Evolutionary conservation across 2,113 vertebrate genomes (phyloP).

Genomic region (Cranoglanis bouderius): DNA sequence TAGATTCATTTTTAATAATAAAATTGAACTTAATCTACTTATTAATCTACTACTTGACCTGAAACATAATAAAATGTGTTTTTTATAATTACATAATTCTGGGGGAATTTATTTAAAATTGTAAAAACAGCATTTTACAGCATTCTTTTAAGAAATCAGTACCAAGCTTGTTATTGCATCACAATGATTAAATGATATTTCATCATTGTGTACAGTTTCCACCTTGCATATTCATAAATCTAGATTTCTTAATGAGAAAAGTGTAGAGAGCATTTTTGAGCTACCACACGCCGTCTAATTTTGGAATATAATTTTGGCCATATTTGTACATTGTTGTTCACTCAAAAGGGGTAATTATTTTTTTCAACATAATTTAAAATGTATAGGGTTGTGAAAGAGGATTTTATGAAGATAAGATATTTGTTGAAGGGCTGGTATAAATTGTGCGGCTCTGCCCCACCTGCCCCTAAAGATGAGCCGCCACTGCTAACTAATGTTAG

Average conservation of each 20-base stretch:
- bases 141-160: background rate
- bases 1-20: background rate
- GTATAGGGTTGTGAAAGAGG: background rate
- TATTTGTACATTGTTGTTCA: no score
- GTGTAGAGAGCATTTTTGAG: background rate
- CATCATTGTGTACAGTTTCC: background rate
- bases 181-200: background rate
- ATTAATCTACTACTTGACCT: background rate
- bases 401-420: background rate
- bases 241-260: background rate
- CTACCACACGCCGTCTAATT: background rate
- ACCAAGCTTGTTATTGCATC: background rate
- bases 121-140: background rate
- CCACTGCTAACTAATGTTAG: background rate
- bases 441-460: background rate
- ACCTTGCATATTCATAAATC: background rate
- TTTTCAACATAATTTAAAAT: background rate
- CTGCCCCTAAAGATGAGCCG: background rate
- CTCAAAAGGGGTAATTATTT: background rate
- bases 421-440: background rate
- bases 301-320: no score
- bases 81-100: background rate
- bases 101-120: background rate
- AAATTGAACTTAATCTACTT: background rate
- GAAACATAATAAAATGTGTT: background rate